These are phyloP conservation scores for Cerceris rybyensis DNA, from an alignment of 2,888 invertebrate species.

Conservation along the genomic window DNA sequence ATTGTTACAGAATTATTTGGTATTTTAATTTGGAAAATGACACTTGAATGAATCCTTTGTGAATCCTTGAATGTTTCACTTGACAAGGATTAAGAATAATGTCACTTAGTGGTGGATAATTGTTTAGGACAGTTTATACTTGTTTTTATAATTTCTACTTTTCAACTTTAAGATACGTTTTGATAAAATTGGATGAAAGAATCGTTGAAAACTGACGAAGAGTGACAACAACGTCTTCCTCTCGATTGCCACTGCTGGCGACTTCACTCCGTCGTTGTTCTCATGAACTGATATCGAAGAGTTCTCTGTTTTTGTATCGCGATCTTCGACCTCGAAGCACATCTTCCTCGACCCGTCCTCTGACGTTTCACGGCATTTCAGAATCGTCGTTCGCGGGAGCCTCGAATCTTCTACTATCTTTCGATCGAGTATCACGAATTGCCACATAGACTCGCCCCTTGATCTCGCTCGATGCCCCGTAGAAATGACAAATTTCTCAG, in stretches of 20 bases:
- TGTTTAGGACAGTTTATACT: too few species aligned
- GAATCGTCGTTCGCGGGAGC: background rate
- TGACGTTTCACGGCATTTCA: background rate
- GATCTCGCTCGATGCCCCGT: slow-evolving; percentile 4
- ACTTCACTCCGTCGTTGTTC: slow-evolving; percentile 10
- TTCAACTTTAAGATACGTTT: background rate
- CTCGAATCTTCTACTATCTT: slow-evolving; percentile 10
- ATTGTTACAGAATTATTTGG: too few species aligned
- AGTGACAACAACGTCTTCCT: slow-evolving; percentile 13
- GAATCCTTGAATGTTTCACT: background rate
- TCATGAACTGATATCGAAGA: slow-evolving; percentile 55
- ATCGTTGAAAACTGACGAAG: background rate
- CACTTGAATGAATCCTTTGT: background rate
- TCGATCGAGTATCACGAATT: slow-evolving; percentile 15
- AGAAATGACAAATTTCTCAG: slow-evolving; percentile 1
- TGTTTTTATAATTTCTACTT: too few species aligned
- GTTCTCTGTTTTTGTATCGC: slow-evolving; percentile 42
- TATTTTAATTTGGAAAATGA: background rate
- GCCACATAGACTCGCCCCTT: slow-evolving; percentile 11
- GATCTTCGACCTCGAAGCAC: slow-evolving; percentile 55
- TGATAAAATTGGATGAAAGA: background rate
- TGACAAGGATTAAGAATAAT: background rate
- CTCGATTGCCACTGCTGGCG: slow-evolving; percentile 21
- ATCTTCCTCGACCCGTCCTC: background rate
- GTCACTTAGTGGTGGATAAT: too few species aligned